Evolutionary conservation across 2,113 vertebrate genomes (phyloP), one percentile per base, ranked within the genome.

Genomic region (Hydrochoerus hydrochaeris): DNA sequence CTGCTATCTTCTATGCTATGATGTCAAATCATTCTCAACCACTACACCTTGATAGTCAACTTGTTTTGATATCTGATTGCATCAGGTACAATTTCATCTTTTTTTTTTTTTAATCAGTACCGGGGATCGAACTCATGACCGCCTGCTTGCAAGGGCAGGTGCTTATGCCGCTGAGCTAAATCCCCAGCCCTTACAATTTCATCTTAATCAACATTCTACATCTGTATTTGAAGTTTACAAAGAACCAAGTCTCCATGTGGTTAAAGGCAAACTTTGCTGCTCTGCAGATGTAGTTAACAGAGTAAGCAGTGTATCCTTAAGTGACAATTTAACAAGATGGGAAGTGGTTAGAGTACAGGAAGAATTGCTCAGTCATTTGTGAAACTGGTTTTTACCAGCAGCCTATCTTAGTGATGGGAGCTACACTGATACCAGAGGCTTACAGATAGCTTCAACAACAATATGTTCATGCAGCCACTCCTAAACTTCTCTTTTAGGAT

Each of bases 311-410:
- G 98, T 98, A 98, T 99, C 99, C 0, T 84, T 98, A 67, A 99
- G 98, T 46, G 99, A 99, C 98, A 99, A 99, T 93, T 88, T 99
- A 81, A 99, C 98, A 9, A 99, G 99, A 95, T 99, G 99, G 99
- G 98, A 99, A 95, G 99, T 98, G 49, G 95, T 99, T 22, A 99
- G 99, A 93, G 95, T 99, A 83, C 98, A 99, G 96, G 99, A 99
- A 58, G 98, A 99, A 0, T 60, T 99, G 73, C 98, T 99, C 35
- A 99, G 99, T 97, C 99, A 99, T 99, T 99, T 88, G 98, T 99
- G 0, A 98, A 99, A 32, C 99, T 99, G 0, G 24, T 99, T 83
- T 99, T 99, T 24, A 98, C 99, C 81, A 98, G 98, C 90, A 99
- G 90, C 93, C 99, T 99, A 95, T 97, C 91, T 99, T 73, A 99